Percentiles rank a stretch among this genome's conserved stretches.
These are phyloP conservation scores for Lepidurus arcticus DNA, from an alignment of 1,140 invertebrate species.

Conservation along the genomic window DNA sequence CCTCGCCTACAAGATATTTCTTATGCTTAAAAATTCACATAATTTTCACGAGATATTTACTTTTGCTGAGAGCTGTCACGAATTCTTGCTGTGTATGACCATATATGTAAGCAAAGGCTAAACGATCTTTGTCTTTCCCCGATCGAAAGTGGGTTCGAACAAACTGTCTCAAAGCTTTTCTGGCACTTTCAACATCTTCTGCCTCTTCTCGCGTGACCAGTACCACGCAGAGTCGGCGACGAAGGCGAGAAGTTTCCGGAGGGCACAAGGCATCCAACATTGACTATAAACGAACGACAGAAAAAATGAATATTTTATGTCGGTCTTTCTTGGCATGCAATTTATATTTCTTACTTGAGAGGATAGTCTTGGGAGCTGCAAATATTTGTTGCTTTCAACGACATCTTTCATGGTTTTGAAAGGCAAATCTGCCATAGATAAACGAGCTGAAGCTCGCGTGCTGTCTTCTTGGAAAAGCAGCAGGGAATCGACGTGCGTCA, in stretches of 20 bases:
- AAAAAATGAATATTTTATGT: not conserved
- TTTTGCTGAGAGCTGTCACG: conserved; percentile 62
- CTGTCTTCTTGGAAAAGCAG: conserved; percentile 87
- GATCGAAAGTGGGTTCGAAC: conserved; percentile 35
- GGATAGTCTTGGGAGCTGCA: conserved; percentile 79
- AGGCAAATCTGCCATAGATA: conserved; percentile 80
- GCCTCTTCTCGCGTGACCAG: conserved; percentile 64
- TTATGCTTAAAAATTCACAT: too few species aligned
- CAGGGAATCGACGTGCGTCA: conserved; percentile 71
- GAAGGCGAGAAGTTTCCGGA: conserved; percentile 67
- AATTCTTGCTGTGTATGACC: conserved; percentile 75
- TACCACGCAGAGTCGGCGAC: conserved; percentile 81
- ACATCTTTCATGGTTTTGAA: conserved; percentile 79
- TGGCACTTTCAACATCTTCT: conserved; percentile 43
- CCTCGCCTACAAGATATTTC: conserved; percentile 45
- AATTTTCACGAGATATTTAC: not conserved
- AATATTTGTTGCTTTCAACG: conserved; percentile 79
- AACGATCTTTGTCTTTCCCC: conserved; percentile 63
- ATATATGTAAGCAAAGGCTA: conserved; percentile 72
- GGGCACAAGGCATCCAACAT: conserved; percentile 82
- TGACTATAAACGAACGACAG: conserved; percentile 49
- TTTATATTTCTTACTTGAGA: conserved; percentile 62
- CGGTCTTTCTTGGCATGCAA: not conserved
- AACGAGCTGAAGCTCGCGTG: conserved; percentile 69
- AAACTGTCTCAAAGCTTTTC: conserved; percentile 47